These are phyloP conservation scores for Timema podura DNA, from an alignment of 2,888 invertebrate genomes.

Conservation along the genomic window DNA sequence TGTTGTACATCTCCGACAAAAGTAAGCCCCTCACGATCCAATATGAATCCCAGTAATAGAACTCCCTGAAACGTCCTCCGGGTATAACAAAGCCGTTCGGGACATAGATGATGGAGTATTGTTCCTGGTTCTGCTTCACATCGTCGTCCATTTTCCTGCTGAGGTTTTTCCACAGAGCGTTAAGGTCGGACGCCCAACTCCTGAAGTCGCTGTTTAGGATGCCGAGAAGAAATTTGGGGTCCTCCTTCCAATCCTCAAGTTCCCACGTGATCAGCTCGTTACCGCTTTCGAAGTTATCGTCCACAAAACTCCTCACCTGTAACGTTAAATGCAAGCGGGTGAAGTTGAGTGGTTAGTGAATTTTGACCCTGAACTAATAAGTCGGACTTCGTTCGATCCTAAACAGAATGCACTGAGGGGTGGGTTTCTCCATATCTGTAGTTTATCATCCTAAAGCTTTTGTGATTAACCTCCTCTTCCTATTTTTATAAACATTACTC, in stretches of 20 bases:
- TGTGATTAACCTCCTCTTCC: too few species aligned
- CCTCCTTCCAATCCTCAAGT: slow-evolving; percentile 54
- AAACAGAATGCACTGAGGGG: too few species aligned
- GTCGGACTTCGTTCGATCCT: too few species aligned
- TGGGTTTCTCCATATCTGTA: too few species aligned
- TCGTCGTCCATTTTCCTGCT: slow-evolving; percentile 57
- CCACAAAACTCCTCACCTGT: not conserved
- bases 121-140: slow-evolving; percentile 46
- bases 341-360: not conserved
- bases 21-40: slow-evolving; percentile 81
- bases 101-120: slow-evolving; percentile 63
- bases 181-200: slow-evolving; percentile 59
- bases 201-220: slow-evolving; percentile 56
- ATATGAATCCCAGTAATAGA: slow-evolving; percentile 86
- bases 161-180: slow-evolving; percentile 59
- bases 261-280: slow-evolving; percentile 56
- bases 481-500: too few species aligned
- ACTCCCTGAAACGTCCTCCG: slow-evolving; percentile 67
- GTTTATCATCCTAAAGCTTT: too few species aligned
- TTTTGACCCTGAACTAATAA: too few species aligned
- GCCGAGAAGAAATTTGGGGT: slow-evolving; percentile 56
- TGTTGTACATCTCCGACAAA: slow-evolving; percentile 68
- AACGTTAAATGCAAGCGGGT: not conserved
- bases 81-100: slow-evolving; percentile 65
- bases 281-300: not conserved